Percentiles rank a stretch among this genome's conserved stretches.
These are phyloP conservation scores for Aldabrachelys gigantea DNA, from an alignment of 2,113 vertebrate species.

Conservation along the genomic window DNA sequence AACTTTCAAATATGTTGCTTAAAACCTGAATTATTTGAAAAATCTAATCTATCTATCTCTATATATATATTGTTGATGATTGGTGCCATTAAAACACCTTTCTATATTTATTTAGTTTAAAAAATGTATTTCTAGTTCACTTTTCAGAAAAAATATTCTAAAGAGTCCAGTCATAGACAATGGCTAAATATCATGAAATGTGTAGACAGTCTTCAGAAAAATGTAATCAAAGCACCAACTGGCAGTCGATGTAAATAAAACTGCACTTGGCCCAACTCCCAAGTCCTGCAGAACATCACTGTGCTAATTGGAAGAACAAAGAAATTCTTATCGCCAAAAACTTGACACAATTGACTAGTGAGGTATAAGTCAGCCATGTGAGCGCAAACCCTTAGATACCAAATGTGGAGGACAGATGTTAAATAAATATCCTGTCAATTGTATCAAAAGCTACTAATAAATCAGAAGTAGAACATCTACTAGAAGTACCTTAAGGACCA, in stretches of 20 bases:
- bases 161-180: conserved; percentile 26
- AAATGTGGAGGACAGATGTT: background rate
- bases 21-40: background rate
- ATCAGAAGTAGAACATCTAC: background rate
- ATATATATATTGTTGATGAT: background rate
- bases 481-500: background rate
- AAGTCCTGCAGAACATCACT: conserved; percentile 29
- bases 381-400: background rate
- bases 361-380: background rate
- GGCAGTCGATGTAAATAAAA: background rate
- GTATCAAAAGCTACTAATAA: background rate
- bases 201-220: conserved; percentile 26
- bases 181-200: background rate
- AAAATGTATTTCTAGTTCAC: conserved; percentile 29
- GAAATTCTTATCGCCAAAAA: background rate
- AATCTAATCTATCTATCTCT: background rate
- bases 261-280: background rate
- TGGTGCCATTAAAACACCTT: conserved; percentile 6
- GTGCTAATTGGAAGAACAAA: background rate
- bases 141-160: conserved; percentile 46
- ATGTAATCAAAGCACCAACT: background rate
- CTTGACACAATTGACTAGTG: background rate
- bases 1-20: background rate
- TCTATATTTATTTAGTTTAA: conserved; percentile 41
- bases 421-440: background rate